A percentile compares a stretch with the other conserved stretches of the same genome.
These are phyloP conservation scores for Pachymerium ferrugineum DNA, from an alignment of 2,888 invertebrate genomes.

Conservation along the genomic window DNA sequence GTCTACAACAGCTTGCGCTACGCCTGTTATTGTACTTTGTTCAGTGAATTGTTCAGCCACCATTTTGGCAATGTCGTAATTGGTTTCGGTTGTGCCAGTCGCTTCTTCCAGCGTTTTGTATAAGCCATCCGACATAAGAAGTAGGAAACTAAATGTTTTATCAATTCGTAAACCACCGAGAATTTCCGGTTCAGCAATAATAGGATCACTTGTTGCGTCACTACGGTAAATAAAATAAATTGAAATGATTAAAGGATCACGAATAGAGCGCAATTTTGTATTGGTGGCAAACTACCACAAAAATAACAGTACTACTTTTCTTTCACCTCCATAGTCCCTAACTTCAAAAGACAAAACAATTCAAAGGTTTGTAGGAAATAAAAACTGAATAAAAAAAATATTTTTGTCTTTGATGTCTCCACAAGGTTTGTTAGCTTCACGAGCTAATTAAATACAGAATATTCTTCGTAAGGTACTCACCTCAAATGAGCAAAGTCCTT, in stretches of 20 bases:
- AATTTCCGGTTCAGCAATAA: slow-evolving; percentile 76
- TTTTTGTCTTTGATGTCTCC: too few species aligned
- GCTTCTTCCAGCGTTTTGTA: slow-evolving; percentile 77
- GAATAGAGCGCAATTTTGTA: background rate
- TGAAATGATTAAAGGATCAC: background rate
- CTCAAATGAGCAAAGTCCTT: slow-evolving; percentile 70
- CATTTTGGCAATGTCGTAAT: slow-evolving; percentile 71
- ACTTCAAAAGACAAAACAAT: background rate
- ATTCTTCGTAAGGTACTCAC: slow-evolving; percentile 39
- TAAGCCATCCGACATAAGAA: slow-evolving; percentile 78
- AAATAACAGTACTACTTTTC: background rate
- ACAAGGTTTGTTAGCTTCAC: background rate
- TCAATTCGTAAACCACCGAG: slow-evolving; percentile 73
- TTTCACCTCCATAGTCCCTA: background rate
- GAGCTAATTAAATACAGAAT: too few species aligned
- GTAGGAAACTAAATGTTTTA: slow-evolving; percentile 70
- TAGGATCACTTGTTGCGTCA: slow-evolving; percentile 66
- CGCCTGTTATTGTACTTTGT: slow-evolving; percentile 70
- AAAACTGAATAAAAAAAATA: background rate
- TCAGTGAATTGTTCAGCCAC: slow-evolving; percentile 72
- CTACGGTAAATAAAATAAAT: slow-evolving; percentile 41
- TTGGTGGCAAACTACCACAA: background rate
- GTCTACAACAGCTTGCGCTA: slow-evolving; percentile 79
- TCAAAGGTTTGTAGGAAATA: background rate
- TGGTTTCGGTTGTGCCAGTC: slow-evolving; percentile 69